These are phyloP conservation scores for Buathra laborator DNA, from an alignment of 2,888 invertebrate genomes.

Conservation along the genomic window DNA sequence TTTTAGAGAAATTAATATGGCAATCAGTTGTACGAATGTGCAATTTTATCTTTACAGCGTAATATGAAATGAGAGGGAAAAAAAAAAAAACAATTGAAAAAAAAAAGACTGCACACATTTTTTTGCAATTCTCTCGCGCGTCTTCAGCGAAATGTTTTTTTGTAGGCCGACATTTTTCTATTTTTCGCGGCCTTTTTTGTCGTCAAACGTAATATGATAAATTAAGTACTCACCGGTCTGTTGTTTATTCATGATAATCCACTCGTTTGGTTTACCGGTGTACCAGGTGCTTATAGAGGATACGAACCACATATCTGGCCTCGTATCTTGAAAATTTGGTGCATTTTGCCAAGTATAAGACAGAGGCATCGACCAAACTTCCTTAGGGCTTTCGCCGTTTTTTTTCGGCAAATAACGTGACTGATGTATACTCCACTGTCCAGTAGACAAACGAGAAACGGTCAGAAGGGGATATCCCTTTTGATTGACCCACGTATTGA, in stretches of 20 bases:
- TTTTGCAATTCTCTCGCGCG: no score
- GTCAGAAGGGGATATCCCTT: slow-evolving; percentile 89
- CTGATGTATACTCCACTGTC: slow-evolving; percentile 85
- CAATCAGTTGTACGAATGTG: neutral
- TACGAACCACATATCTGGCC: slow-evolving; percentile 75
- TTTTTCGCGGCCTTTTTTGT: neutral
- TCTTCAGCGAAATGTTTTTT: no score
- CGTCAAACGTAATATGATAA: neutral
- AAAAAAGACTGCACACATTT: no score
- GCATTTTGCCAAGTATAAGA: slow-evolving; percentile 73
- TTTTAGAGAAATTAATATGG: neutral
- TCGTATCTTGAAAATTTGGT: slow-evolving; percentile 85
- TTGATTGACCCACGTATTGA: slow-evolving; percentile 88
- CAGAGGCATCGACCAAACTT: slow-evolving; percentile 80
- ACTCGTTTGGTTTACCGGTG: slow-evolving; percentile 83
- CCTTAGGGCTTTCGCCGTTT: neutral
- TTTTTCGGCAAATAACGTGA: slow-evolving; percentile 74
- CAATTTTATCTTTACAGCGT: neutral
- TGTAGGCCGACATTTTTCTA: no score
- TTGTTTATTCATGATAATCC: slow-evolving; percentile 89
- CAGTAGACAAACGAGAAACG: slow-evolving; percentile 86
- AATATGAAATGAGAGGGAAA: neutral
- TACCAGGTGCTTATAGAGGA: neutral
- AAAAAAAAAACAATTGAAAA: no score
- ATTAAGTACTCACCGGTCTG: slow-evolving; percentile 86